A percentile compares a stretch with the other conserved stretches of the same genome.
Evolutionary conservation across 2,888 invertebrate genomes (phyloP).

Genomic region (Halictus quadricinctus): DNA sequence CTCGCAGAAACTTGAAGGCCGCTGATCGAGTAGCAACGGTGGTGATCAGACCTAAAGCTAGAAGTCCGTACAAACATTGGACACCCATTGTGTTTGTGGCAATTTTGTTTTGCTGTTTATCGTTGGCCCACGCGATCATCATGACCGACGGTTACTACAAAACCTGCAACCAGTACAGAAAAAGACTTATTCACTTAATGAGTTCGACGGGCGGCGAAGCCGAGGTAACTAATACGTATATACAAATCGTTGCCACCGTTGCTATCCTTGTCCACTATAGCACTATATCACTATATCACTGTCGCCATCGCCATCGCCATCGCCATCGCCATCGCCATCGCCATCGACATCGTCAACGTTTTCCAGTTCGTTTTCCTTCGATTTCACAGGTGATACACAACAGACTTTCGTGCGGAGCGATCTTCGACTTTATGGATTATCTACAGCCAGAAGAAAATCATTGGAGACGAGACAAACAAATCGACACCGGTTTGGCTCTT

Average conservation of each 20-base stretch:
- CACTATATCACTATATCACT: too few species aligned
- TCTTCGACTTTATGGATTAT: constrained; percentile 93
- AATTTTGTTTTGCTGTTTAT: constrained; percentile 86
- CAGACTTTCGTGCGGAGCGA: constrained; percentile 88
- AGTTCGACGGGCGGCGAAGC: constrained; percentile 74
- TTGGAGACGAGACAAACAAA: constrained; percentile 86
- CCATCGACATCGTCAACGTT: background rate
- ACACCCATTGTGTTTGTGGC: constrained; percentile 86
- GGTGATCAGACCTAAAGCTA: constrained; percentile 70
- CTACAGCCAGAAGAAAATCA: constrained; percentile 88
- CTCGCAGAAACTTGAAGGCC: constrained; percentile 59
- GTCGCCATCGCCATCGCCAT: too few species aligned
- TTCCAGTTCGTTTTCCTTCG: background rate
- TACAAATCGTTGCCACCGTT: too few species aligned
- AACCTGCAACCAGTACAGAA: constrained; percentile 90
- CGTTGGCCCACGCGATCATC: constrained; percentile 87
- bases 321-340: too few species aligned
- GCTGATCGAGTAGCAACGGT: constrained; percentile 61
- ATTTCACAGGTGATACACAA: constrained; percentile 83
- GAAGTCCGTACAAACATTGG: constrained; percentile 83
- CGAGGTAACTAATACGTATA: constrained; percentile 43
- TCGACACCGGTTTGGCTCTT: constrained; percentile 89
- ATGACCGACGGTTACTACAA: constrained; percentile 89
- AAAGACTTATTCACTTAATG: constrained; percentile 85
- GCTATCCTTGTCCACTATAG: too few species aligned